Percentiles rank a stretch among this genome's conserved stretches.
Evolutionary conservation across 2,113 vertebrate species (phyloP).

Genomic region (Nerophis lumbriciformis): DNA sequence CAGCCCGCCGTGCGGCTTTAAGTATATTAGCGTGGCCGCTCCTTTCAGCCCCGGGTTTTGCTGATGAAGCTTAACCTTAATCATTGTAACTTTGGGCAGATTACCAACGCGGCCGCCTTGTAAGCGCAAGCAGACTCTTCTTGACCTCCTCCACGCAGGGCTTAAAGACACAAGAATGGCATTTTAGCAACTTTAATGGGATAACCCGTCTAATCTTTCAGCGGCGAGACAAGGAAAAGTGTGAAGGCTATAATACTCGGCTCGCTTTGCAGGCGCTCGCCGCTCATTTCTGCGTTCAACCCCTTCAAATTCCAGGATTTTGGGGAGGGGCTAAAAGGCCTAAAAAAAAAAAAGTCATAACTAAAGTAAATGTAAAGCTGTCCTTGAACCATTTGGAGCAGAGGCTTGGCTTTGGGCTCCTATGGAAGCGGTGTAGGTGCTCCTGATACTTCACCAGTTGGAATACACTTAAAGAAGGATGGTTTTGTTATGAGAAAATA

Average conservation of each 20-base stretch:
- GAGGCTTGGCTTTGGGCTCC: too few species aligned
- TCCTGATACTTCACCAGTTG: too few species aligned
- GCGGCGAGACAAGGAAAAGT: conserved; percentile 90
- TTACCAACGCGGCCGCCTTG: conserved; percentile 98
- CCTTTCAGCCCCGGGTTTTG: conserved; percentile 97
- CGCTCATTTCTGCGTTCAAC: conserved; percentile 7
- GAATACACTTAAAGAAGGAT: too few species aligned
- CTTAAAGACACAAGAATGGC: conserved; percentile 99
- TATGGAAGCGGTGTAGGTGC: too few species aligned
- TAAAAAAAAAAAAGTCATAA: too few species aligned
- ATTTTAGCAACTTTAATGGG: conserved; percentile 99
- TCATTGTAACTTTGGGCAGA: conserved; percentile 99
- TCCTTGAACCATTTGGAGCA: too few species aligned
- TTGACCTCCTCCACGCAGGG: conserved; percentile 97
- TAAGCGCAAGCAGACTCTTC: conserved; percentile 97
- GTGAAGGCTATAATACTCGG: conserved; percentile 95
- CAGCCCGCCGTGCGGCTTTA: conserved; percentile 85
- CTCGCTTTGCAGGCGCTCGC: conserved; percentile 69
- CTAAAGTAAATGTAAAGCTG: too few species aligned
- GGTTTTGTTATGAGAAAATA: too few species aligned
- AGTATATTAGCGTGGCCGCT: conserved; percentile 96
- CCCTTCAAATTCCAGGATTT: conserved; percentile 22
- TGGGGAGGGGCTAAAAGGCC: too few species aligned
- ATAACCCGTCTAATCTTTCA: conserved; percentile 99
- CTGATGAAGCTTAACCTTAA: conserved; percentile 99